These are phyloP conservation scores for Takifugu ocellatus DNA, from an alignment of 2,797 vertebrate species.

Conservation along the genomic window DNA sequence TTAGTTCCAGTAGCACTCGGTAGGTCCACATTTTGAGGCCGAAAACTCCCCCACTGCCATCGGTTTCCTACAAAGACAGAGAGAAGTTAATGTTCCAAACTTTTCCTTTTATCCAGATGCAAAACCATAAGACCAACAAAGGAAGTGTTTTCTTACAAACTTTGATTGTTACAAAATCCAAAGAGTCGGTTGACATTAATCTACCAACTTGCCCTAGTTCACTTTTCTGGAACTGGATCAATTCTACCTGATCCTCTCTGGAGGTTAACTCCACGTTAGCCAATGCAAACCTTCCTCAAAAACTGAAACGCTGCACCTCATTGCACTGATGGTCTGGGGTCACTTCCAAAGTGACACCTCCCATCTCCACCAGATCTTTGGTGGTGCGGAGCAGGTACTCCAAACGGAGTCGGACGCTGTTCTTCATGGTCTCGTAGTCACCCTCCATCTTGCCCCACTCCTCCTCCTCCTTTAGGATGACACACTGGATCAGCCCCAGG, in stretches of 20 bases:
- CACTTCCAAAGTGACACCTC: conserved; percentile 44
- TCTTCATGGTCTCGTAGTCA: conserved; percentile 67
- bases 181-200: background rate
- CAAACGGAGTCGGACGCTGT: conserved; percentile 61
- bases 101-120: background rate
- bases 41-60: conserved; percentile 64
- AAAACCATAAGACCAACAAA: background rate
- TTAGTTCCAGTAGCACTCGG: conserved; percentile 73
- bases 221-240: too few relatives aligned
- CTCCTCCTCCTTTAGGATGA: conserved; percentile 71
- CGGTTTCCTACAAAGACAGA: conserved; percentile 60
- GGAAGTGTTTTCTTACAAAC: background rate
- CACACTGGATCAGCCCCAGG: conserved; percentile 68
- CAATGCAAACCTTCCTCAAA: too few relatives aligned
- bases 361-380: conserved; percentile 54
- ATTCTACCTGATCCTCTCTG: too few relatives aligned
- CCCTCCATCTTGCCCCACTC: conserved; percentile 70
- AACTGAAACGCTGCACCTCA: conserved; percentile 53
- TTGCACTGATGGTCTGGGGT: conserved; percentile 64
- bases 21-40: conserved; percentile 74
- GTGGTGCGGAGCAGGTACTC: conserved; percentile 70
- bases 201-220: too few relatives aligned
- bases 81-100: background rate
- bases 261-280: too few relatives aligned
- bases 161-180: background rate